Percentiles rank a stretch among this genome's conserved stretches.
phyloP scores from a whole-genome alignment of 2,888 invertebrate genomes.

The Mesopsocus fuscifrons region DNA sequence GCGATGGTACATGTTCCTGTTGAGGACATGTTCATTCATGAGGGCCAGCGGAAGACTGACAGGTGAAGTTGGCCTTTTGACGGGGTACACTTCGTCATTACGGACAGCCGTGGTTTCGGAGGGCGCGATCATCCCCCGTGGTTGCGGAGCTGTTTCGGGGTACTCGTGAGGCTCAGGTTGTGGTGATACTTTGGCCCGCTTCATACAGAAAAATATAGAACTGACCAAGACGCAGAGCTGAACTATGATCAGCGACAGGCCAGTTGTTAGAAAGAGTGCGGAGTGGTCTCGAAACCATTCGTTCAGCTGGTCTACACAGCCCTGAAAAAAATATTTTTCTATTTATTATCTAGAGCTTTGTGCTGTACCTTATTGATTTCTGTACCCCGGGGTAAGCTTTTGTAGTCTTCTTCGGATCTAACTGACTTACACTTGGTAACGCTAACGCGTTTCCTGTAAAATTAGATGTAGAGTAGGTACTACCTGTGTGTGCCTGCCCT shows the following conservation, averaged over 20 bases:
- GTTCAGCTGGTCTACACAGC: conserved; percentile 47
- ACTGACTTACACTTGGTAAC: too few species aligned
- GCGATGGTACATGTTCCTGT: background rate
- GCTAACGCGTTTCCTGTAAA: too few species aligned
- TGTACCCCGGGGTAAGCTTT: too few species aligned
- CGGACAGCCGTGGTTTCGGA: background rate
- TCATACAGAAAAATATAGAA: conserved; percentile 14
- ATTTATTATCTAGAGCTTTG: too few species aligned
- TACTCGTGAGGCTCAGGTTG: background rate
- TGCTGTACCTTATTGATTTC: too few species aligned
- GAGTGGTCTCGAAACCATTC: conserved; percentile 63
- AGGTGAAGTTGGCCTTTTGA: background rate
- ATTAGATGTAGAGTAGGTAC: too few species aligned
- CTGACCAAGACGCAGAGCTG: conserved; percentile 47
- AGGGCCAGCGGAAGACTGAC: background rate
- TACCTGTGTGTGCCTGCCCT: conserved; percentile 39
- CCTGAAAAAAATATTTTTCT: conserved; percentile 33
- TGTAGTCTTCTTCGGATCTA: too few species aligned
- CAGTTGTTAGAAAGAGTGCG: conserved; percentile 40
- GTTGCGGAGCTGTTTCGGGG: background rate
- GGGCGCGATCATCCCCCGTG: conserved; percentile 11
- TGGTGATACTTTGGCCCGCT: conserved; percentile 1
- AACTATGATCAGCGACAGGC: conserved; percentile 46
- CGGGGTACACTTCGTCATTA: conserved; percentile 1
- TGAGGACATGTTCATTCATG: background rate